A percentile compares a stretch with the other conserved stretches of the same genome.
Conservation (phyloP, 2,797 vertebrate genomes). For the Amblyraja radiata region DNA sequence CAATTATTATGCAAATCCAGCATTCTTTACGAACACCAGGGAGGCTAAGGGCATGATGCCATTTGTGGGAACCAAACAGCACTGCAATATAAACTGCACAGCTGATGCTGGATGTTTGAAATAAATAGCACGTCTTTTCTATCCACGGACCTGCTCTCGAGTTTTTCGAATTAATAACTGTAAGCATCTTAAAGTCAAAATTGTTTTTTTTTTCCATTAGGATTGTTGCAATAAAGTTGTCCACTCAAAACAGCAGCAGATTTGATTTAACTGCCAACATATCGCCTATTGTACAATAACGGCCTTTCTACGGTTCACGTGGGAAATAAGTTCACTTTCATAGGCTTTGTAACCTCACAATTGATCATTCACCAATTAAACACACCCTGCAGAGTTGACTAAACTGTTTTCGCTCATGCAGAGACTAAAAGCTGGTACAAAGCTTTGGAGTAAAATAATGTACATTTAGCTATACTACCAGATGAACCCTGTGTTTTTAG, state of each 20-base stretch:
- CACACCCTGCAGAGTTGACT: neutral
- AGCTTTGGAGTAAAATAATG: neutral
- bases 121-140: neutral
- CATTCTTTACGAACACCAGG: neutral
- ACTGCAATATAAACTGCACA: neutral
- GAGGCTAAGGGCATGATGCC: neutral
- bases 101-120: neutral
- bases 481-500: neutral
- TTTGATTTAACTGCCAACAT: neutral
- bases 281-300: neutral
- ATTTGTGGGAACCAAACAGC: neutral
- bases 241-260: neutral
- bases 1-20: neutral
- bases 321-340: neutral
- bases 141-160: neutral
- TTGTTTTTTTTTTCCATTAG: neutral
- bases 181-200: neutral
- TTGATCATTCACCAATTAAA: neutral
- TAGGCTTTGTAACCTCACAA: neutral
- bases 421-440: neutral
- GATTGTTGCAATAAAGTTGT: neutral
- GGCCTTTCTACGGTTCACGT: neutral
- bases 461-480: neutral
- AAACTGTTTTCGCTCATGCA: neutral
- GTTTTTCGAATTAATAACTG: neutral